A percentile compares a stretch with the other conserved stretches of the same genome.
Conservation (phyloP, 2,113 vertebrate genomes). For the Natator depressus region DNA sequence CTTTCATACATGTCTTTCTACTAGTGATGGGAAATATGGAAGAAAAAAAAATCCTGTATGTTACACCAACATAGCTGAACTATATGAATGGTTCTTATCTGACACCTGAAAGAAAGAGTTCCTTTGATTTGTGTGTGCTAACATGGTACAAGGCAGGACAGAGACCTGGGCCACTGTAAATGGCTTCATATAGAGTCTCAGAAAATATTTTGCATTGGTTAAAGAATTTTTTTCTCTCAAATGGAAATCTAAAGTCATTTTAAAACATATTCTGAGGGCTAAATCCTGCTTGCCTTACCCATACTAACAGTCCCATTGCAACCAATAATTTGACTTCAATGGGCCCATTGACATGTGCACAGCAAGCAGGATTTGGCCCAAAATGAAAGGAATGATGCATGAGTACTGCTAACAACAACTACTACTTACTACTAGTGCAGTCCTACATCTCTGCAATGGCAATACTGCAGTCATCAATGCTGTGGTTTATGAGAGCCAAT, state of each 20-base stretch:
- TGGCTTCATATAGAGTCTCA: slow-evolving; percentile 49
- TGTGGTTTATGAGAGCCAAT: slow-evolving; percentile 31
- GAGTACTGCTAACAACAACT: background rate
- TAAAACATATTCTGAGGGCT: background rate
- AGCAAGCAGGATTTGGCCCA: background rate
- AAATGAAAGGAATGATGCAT: background rate
- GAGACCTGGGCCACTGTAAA: slow-evolving; percentile 48
- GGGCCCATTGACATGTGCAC: background rate
- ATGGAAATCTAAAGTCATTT: slow-evolving; percentile 49
- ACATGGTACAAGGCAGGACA: slow-evolving; percentile 40
- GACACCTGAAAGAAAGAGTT: slow-evolving; percentile 52
- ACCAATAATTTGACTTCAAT: background rate
- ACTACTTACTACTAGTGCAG: slow-evolving; percentile 16
- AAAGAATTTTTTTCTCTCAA: slow-evolving; percentile 11
- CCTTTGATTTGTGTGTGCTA: slow-evolving; percentile 42
- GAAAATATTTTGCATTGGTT: slow-evolving; percentile 34
- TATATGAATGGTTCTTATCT: slow-evolving; percentile 26
- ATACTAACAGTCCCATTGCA: background rate
- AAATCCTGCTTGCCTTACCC: background rate
- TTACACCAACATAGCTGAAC: slow-evolving; percentile 42
- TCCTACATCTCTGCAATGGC: slow-evolving; percentile 47
- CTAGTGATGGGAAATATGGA: slow-evolving; percentile 54
- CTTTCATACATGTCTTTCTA: slow-evolving; percentile 73
- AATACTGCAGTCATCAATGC: background rate
- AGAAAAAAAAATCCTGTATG: slow-evolving; percentile 47